These are phyloP conservation scores for Thereva unica DNA, from an alignment of 2,888 invertebrate genomes.

Conservation along the genomic window DNA sequence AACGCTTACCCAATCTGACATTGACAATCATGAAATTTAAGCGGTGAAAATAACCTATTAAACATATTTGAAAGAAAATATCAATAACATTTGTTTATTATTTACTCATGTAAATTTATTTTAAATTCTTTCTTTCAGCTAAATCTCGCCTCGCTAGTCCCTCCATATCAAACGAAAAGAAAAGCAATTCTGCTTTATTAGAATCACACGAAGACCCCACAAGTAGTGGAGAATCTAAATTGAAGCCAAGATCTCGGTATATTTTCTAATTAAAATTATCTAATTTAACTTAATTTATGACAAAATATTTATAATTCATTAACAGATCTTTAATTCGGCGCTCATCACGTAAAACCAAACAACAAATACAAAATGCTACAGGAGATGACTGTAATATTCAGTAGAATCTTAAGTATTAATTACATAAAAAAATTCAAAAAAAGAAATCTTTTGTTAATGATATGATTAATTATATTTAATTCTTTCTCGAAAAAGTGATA, in stretches of 20 bases:
- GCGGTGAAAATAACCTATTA: no score
- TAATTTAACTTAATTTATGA: not conserved
- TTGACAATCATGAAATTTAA: no score
- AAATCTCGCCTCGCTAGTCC: conserved; percentile 57
- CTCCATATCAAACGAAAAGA: conserved; percentile 53
- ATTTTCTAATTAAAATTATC: not conserved
- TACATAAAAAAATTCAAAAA: conserved; percentile 49
- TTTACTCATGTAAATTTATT: no score
- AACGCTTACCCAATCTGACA: no score
- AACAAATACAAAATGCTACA: conserved; percentile 74
- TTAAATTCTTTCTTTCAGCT: conserved; percentile 46
- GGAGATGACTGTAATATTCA: conserved; percentile 73
- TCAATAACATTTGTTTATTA: no score
- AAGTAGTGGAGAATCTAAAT: conserved; percentile 58
- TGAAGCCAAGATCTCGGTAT: conserved; percentile 66
- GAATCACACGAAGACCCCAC: conserved; percentile 52
- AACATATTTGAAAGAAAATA: no score
- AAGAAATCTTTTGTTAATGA: not conserved
- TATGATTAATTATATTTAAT: no score
- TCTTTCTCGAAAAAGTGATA: no score
- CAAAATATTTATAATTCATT: not conserved
- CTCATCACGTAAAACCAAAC: conserved; percentile 77
- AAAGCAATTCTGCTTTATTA: conserved; percentile 46
- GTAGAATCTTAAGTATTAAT: conserved; percentile 56
- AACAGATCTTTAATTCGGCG: conserved; percentile 75